Conservation (phyloP, 1,140 invertebrate species). For the Pygmarrhopalites habei region DNA sequence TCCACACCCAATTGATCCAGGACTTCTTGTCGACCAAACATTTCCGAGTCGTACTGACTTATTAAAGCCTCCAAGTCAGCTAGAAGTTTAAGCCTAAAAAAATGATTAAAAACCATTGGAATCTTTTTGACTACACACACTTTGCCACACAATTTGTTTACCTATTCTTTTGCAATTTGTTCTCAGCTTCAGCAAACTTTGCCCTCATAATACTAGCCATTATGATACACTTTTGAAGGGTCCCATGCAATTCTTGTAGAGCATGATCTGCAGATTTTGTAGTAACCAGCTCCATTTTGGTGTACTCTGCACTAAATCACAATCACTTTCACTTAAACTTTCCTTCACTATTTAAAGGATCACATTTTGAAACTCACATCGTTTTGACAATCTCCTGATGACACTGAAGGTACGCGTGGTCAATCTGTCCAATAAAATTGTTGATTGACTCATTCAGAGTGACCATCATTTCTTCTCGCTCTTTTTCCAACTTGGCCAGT, state of each 20-base stretch:
- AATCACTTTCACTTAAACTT: background rate
- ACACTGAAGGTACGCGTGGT: background rate
- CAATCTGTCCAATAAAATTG: slow-evolving; percentile 14
- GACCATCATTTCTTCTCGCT: background rate
- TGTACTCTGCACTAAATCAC: slow-evolving; percentile 6
- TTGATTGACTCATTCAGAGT: slow-evolving; percentile 17
- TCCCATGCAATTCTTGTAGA: slow-evolving; percentile 5
- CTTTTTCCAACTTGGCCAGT: background rate
- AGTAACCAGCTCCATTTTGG: slow-evolving; percentile 12
- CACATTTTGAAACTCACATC: background rate
- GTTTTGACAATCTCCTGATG: slow-evolving; percentile 12
- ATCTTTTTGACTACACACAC: background rate
- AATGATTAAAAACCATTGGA: background rate
- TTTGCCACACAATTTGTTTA: background rate
- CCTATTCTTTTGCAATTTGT: slow-evolving; percentile 4
- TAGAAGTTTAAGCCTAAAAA: background rate
- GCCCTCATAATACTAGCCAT: slow-evolving; percentile 12
- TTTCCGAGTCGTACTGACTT: slow-evolving; percentile 9
- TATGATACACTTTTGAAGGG: background rate
- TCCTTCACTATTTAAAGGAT: no score
- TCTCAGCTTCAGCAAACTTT: slow-evolving; percentile 5
- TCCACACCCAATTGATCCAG: background rate
- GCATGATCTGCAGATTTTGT: slow-evolving; percentile 13
- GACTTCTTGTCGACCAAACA: slow-evolving; percentile 4
- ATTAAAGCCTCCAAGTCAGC: slow-evolving; percentile 7